Base-by-base conservation (phyloP, 2,113 vertebrate genomes). In the Etia nguti region DNA sequence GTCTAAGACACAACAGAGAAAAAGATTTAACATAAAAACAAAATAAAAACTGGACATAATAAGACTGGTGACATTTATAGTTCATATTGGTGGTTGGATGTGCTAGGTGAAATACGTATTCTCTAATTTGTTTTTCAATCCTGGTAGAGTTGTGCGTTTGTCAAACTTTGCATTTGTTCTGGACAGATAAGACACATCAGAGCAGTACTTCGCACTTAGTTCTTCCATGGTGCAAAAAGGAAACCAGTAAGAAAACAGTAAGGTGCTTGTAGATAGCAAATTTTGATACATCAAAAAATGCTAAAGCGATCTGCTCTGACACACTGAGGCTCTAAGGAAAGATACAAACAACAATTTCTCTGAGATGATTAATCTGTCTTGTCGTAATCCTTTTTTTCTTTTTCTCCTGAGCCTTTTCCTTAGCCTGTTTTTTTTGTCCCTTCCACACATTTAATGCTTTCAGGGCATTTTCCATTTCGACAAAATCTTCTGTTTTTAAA, bases 401-500 rank as follows among this genome's bases (percentile, higher is more conserved):
- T 34, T 31, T 18, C 1, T 2, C 57, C 57, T 60, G 0, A 60
- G 29, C 26, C 10, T 60, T 60, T 60, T 60, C 8, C 8, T 31
- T 31, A 60, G 57, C 0, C 56, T 29, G 4, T 29, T 31, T 59
- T 4, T 31, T 18, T 31, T 60, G 26, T 60, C 26, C 15, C 26
- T 60, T 10, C 0, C 8, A 31, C 26, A 6, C 15, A 31, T 57
- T 13, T 43, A 43, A 43, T 13, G 5, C 11, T 43, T 43, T 34
- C 41, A 43, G 41, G 41, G 11, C 11, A 43, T 43, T 43, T 43
- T 43, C 41, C 2, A 55, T 10, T 5, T 16, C 2, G 1, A 50
- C 16, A 18, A 48, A 4, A 8, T 18, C 4, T 48, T 34, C 29
- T 59, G 26, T 29, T 13, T 0, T 0, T 34, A 34, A 31, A 5